Evolutionary conservation across 2,113 vertebrate genomes (phyloP).

Genomic region (Psephotus haematonotus): DNA sequence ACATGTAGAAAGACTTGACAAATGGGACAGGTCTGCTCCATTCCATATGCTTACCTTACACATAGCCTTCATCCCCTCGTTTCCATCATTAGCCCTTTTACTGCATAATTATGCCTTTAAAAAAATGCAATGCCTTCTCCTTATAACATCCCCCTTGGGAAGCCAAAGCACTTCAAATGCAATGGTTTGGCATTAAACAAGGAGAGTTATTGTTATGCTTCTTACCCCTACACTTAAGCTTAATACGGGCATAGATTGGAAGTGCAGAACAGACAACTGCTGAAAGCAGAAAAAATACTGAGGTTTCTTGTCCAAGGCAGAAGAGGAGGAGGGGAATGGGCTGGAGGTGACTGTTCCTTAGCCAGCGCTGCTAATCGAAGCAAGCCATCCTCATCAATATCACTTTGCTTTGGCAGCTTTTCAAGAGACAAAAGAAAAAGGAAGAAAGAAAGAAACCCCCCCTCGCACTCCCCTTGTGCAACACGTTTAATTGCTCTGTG

Average conservation of each 20-base stretch:
- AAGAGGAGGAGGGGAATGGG: background rate
- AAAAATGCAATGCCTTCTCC: background rate
- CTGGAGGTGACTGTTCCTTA: background rate
- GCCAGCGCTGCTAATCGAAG: background rate
- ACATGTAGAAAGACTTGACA: background rate
- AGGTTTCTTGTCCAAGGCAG: background rate
- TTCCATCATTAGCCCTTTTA: background rate
- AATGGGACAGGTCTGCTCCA: background rate
- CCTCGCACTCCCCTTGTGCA: background rate
- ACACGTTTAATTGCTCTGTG: background rate
- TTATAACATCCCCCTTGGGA: background rate
- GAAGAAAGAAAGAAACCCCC: background rate
- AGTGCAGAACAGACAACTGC: background rate
- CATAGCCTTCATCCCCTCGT: background rate
- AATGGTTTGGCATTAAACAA: background rate
- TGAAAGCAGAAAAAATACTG: background rate
- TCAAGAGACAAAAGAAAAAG: background rate
- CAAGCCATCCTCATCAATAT: slow-evolving; percentile 30
- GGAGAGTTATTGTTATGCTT: background rate
- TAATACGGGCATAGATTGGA: background rate
- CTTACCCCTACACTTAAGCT: background rate
- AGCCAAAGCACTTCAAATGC: background rate
- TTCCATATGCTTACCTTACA: background rate
- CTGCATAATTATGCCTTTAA: background rate
- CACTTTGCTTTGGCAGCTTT: slow-evolving; percentile 44